Percentiles rank a stretch among this genome's conserved stretches.
phyloP scores from a whole-genome alignment of 2,888 invertebrate species.

The Eulithis prunata region DNA sequence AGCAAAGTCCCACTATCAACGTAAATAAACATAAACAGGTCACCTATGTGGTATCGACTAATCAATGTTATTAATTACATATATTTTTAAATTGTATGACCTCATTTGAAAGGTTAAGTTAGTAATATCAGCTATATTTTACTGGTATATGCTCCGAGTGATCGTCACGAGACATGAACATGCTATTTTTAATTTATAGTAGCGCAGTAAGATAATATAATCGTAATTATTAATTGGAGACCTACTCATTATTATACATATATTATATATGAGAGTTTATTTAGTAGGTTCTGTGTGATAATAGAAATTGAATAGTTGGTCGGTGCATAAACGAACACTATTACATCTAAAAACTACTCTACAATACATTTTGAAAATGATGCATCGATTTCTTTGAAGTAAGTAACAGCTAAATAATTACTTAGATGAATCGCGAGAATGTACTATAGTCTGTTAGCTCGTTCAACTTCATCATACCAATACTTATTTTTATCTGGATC shows the following conservation, averaged over 20 bases:
- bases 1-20: conserved; percentile 11
- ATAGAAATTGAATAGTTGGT: too few species aligned
- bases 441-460: background rate
- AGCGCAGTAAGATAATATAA: background rate
- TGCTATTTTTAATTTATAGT: conserved; percentile 35
- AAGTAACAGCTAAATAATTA: too few species aligned
- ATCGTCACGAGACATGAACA: conserved; percentile 46
- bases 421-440: too few species aligned
- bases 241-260: too few species aligned
- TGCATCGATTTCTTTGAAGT: too few species aligned
- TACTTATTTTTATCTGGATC: conserved; percentile 1
- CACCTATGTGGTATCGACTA: conserved; percentile 11
- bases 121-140: conserved; percentile 7
- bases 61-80: conserved; percentile 18
- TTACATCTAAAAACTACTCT: too few species aligned
- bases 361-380: too few species aligned
- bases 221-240: conserved; percentile 1
- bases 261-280: background rate
- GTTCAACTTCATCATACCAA: background rate
- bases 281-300: background rate
- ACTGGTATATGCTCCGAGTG: conserved; percentile 33
- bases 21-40: conserved; percentile 14
- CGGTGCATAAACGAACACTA: too few species aligned
- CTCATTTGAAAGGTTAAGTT: conserved; percentile 21
- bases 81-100: conserved; percentile 18